Evolutionary conservation across 2,888 invertebrate genomes (phyloP), one percentile per base, ranked within the genome.

Genomic region (Zelleria hepariella): DNA sequence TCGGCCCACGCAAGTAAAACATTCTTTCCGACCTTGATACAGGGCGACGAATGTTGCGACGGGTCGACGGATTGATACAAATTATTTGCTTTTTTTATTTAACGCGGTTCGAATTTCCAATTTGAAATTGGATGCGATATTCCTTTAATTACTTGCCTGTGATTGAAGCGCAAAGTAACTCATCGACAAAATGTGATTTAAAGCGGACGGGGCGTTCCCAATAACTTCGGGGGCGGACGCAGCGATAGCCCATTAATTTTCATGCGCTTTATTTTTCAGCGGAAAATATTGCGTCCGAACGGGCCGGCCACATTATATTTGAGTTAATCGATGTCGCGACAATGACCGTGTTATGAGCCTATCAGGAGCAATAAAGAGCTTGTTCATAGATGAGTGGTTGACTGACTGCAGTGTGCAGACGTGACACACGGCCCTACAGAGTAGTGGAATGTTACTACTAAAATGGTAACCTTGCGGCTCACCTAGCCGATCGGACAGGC

Each of bases 241-340:
- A 63, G 65, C 64, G 64, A 67, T 69, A 63, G 63, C 62, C 69
- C 65, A 75, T 75, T 70, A 68, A 72, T 72, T 69, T 68, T 62
- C 67, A 68, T 61, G 66, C 62, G 64, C 66, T 75, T 70, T 71
- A 72, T 72, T 74, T 71, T 68, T 63, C 66, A 71, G 59, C 62
- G 65, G 66, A 67, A 73, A 70, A 71, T 32, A 69, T 72, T 64
- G 65, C 64, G 64, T 67, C 66, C 64, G 66, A 65, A 66, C 66
- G 66, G 61, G 67, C 66, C 68, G 68, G 63, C 65, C 71, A 74
- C 76, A n/a, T n/a, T 77, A 74, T 68, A 73, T 72, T 65, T 68
- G 65, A 67, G 66, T 71, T 77, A 78, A 80, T 78, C 74, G 71
- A 71, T 76, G 74, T 68, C 70, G 73, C 71, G 75, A 73, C 72